Percentiles rank a stretch among this genome's conserved stretches.
Conservation (phyloP, 2,888 invertebrate species). For the Atrina japonica region DNA sequence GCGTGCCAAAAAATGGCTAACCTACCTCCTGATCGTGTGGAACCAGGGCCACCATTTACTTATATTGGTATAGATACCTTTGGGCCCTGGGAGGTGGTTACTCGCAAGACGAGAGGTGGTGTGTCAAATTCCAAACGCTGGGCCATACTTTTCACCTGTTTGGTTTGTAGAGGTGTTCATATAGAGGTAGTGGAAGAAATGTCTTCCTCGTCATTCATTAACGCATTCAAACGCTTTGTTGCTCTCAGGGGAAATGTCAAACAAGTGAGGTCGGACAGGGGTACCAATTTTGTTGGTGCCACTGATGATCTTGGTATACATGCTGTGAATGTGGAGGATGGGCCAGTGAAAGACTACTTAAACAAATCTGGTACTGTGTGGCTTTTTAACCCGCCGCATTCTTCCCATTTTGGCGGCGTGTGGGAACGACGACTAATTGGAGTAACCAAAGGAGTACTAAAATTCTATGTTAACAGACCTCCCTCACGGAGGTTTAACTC, state of each 20-base stretch:
- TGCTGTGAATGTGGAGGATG: conserved; percentile 44
- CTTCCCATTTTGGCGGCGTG: conserved; percentile 48
- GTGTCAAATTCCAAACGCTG: conserved; percentile 47
- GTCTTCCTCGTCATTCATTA: conserved; percentile 49
- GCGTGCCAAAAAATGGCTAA: conserved; percentile 50
- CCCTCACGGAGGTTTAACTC: conserved; percentile 31
- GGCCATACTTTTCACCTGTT: conserved; percentile 55
- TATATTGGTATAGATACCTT: conserved; percentile 51
- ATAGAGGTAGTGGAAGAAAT: conserved; percentile 52
- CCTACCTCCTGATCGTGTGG: conserved; percentile 43
- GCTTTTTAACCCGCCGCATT: conserved; percentile 50
- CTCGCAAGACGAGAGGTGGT: conserved; percentile 43
- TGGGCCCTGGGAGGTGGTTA: conserved; percentile 47
- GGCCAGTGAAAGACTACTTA: conserved; percentile 23
- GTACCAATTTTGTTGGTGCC: conserved; percentile 53
- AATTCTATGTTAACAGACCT: conserved; percentile 42
- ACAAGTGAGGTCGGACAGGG: conserved; percentile 44
- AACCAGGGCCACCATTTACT: conserved; percentile 41
- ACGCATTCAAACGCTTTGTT: conserved; percentile 45
- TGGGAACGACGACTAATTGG: conserved; percentile 53
- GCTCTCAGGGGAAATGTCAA: conserved; percentile 46
- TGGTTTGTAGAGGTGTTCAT: conserved; percentile 47
- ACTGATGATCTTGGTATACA: conserved; percentile 37
- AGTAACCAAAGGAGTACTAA: conserved; percentile 40
- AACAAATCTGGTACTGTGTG: conserved; percentile 33